Conservation (phyloP, 2,888 invertebrate species). For the Caenorhabditis virilis region DNA sequence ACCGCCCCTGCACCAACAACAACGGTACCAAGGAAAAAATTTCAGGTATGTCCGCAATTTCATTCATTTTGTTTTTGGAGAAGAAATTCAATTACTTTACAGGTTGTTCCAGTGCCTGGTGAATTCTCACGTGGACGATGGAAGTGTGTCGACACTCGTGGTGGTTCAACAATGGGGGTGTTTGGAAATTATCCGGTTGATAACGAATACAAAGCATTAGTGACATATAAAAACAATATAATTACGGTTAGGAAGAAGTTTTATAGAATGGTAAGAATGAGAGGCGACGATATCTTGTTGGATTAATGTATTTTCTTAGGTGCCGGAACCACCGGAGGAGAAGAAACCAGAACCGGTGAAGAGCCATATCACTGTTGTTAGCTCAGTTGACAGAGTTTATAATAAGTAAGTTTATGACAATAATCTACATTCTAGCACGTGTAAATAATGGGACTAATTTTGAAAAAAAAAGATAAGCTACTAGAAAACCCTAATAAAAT, state of each 20-base stretch:
- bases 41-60: constrained; percentile 12
- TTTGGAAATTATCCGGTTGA: constrained; percentile 37
- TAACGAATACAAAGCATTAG: constrained; percentile 32
- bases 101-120: constrained; percentile 65
- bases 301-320: neutral
- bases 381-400: neutral
- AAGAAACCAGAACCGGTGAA: neutral
- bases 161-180: constrained; percentile 33
- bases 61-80: constrained; percentile 4
- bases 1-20: constrained; percentile 1
- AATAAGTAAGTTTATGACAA: no score
- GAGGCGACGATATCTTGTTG: no score
- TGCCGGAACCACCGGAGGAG: neutral
- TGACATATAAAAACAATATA: constrained; percentile 24
- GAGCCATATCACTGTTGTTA: constrained; percentile 1
- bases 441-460: no score
- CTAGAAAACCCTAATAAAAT: no score
- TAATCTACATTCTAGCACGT: no score
- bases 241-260: constrained; percentile 32
- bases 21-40: constrained; percentile 25
- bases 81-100: no score
- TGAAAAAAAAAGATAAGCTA: no score
- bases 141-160: constrained; percentile 51
- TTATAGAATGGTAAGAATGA: constrained; percentile 1
- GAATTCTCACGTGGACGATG: constrained; percentile 64